Conservation (phyloP, 2,797 vertebrate species). For the Chaetophractus vellerosus region DNA sequence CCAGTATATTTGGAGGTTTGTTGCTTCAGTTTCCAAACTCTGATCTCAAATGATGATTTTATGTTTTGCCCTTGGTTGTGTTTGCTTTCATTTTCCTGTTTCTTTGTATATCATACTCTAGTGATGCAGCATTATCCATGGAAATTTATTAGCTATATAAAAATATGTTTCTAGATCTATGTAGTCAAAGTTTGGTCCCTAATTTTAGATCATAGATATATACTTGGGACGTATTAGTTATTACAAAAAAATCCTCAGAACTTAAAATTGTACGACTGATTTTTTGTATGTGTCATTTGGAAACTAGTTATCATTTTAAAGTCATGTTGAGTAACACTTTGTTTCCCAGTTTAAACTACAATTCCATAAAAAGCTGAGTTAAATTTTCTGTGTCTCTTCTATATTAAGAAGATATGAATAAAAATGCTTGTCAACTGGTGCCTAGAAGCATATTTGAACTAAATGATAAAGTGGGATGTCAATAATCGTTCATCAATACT, state of each 20-base stretch:
- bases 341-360: slow-evolving; percentile 2
- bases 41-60: neutral
- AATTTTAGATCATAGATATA: neutral
- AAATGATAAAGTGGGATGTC: neutral
- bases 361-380: neutral
- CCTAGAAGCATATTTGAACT: slow-evolving; percentile 7
- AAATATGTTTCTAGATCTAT: neutral
- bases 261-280: neutral
- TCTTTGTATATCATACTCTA: neutral
- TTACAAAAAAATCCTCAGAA: neutral
- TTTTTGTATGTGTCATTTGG: neutral
- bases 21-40: neutral
- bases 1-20: neutral
- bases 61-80: neutral
- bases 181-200: neutral
- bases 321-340: neutral
- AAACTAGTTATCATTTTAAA: neutral
- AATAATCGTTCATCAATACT: slow-evolving; percentile 41
- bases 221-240: neutral
- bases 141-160: neutral
- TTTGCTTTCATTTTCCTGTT: neutral
- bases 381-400: slow-evolving; percentile 17
- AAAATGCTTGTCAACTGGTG: neutral
- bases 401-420: neutral
- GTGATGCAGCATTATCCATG: neutral